Evolutionary conservation across 2,888 invertebrate species (phyloP).

Genomic region (Apocheima hispidaria): DNA sequence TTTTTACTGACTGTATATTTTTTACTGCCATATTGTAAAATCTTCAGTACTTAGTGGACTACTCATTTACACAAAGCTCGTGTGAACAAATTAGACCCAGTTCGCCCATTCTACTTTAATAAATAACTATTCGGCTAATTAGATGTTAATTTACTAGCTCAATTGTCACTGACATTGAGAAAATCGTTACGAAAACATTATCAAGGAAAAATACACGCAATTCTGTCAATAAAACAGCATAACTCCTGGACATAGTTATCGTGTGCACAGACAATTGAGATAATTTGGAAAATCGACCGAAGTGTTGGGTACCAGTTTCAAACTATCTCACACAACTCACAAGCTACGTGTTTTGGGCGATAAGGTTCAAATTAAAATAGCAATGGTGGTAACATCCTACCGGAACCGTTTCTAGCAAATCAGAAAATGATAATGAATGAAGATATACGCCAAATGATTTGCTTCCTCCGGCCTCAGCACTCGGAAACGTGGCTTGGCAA

Average conservation of each 20-base stretch:
- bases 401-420: constrained; percentile 79
- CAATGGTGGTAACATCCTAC: constrained; percentile 52
- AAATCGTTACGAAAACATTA: background rate
- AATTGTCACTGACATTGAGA: too few species aligned
- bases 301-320: constrained; percentile 55
- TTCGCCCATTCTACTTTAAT: too few species aligned
- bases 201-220: constrained; percentile 35
- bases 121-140: too few species aligned
- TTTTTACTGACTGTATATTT: too few species aligned
- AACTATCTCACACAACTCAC: constrained; percentile 25
- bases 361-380: constrained; percentile 46
- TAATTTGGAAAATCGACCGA: constrained; percentile 62
- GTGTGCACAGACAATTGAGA: constrained; percentile 50
- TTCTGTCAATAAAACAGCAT: constrained; percentile 45
- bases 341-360: constrained; percentile 15
- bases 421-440: constrained; percentile 78
- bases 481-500: constrained; percentile 67
- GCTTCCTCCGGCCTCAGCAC: constrained; percentile 77
- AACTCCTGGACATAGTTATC: constrained; percentile 37
- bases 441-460: constrained; percentile 74
- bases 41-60: too few species aligned
- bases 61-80: too few species aligned
- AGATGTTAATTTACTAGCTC: too few species aligned
- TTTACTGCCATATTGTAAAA: too few species aligned
- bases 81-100: too few species aligned